Evolutionary conservation across 1,140 invertebrate genomes (phyloP).

Genomic region (Rhopalosiphum padi): DNA sequence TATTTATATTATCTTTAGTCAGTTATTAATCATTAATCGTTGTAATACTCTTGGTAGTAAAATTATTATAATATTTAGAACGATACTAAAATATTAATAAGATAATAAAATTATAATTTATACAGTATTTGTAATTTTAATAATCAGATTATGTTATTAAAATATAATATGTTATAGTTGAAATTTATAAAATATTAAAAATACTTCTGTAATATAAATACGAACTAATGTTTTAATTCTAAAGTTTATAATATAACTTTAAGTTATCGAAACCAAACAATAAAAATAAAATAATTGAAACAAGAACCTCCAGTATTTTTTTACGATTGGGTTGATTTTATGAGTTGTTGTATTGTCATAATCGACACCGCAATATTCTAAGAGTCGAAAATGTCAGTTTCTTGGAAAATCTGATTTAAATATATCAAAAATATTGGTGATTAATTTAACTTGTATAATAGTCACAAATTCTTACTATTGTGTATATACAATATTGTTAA

Average conservation of each 20-base stretch:
- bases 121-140: slow-evolving; percentile 12
- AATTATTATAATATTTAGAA: background rate
- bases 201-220: background rate
- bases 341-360: background rate
- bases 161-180: background rate
- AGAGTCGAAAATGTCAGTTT: background rate
- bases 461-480: no score
- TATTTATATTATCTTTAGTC: background rate
- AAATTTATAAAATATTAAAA: background rate
- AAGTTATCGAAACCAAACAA: background rate
- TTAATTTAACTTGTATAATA: background rate
- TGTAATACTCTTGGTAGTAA: background rate
- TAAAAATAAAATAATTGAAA: background rate
- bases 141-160: slow-evolving; percentile 2
- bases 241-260: no score
- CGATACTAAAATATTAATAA: background rate
- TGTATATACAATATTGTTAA: no score
- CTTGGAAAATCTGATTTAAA: background rate
- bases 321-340: background rate
- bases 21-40: background rate
- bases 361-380: background rate
- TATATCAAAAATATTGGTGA: background rate
- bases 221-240: background rate
- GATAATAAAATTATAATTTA: background rate
- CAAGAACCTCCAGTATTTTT: background rate